Percentiles rank a stretch among this genome's conserved stretches.
phyloP scores from a whole-genome alignment of 2,888 invertebrate species.

The Chironomus riparius region DNA sequence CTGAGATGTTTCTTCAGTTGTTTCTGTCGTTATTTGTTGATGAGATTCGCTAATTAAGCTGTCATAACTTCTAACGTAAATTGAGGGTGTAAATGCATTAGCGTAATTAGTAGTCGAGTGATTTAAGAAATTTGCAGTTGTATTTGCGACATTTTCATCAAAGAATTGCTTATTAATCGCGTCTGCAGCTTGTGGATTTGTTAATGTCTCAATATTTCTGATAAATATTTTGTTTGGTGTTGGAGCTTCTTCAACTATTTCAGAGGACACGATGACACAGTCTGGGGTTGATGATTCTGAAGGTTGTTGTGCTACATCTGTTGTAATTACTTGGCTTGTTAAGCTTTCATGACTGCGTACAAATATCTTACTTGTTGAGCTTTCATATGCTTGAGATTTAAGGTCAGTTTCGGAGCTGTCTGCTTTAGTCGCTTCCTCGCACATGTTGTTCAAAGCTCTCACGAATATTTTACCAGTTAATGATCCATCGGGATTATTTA shows the following conservation, averaged over 20 bases:
- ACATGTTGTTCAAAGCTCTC: constrained; percentile 7
- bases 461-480: constrained; percentile 11
- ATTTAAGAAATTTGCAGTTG: not conserved
- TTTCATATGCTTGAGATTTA: not conserved
- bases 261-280: constrained; percentile 2
- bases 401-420: not conserved
- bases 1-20: not conserved
- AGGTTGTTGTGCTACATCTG: not conserved
- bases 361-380: constrained; percentile 7
- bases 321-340: constrained; percentile 9
- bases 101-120: not conserved
- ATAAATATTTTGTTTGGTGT: constrained; percentile 37
- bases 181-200: constrained; percentile 31
- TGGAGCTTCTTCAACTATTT: not conserved
- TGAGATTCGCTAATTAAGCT: not conserved
- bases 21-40: not conserved
- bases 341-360: constrained; percentile 15
- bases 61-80: not conserved
- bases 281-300: not conserved
- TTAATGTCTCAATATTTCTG: constrained; percentile 39
- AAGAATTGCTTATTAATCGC: not conserved
- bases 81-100: not conserved
- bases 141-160: not conserved
- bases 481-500: not conserved
- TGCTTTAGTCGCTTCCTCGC: not conserved